Evolutionary conservation across 2,888 invertebrate species (phyloP).

Genomic region (Acrobasis repandana): DNA sequence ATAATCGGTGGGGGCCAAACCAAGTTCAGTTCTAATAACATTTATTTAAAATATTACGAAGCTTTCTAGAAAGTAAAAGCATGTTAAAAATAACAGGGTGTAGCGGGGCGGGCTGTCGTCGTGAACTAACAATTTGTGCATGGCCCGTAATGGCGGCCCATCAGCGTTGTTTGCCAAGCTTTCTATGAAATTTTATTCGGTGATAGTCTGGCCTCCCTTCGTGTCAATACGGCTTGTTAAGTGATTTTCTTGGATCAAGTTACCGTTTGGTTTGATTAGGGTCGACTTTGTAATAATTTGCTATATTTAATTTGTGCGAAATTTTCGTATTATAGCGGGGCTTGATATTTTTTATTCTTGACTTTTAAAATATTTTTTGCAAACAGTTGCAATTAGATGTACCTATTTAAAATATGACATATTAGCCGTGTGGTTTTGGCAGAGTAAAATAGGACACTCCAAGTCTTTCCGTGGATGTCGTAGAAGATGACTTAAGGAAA

Average conservation of each 20-base stretch:
- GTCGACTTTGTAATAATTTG: neutral
- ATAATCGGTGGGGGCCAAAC: no score
- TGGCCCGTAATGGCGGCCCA: constrained; percentile 75
- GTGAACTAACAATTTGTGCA: constrained; percentile 81
- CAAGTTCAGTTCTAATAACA: neutral
- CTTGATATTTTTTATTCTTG: no score
- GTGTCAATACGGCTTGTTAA: constrained; percentile 51
- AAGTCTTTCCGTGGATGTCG: no score
- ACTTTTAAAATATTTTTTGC: no score
- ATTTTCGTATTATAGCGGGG: no score
- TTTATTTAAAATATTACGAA: neutral
- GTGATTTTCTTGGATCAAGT: constrained; percentile 37
- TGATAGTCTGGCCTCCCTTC: constrained; percentile 52
- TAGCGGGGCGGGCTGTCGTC: constrained; percentile 54
- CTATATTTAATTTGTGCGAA: no score
- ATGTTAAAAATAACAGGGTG: constrained; percentile 46
- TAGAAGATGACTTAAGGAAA: no score
- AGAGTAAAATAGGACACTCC: no score
- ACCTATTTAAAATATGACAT: no score
- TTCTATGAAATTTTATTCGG: constrained; percentile 81
- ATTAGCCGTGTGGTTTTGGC: no score
- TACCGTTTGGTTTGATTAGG: constrained; percentile 31
- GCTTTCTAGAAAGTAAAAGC: constrained; percentile 27
- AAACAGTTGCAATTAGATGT: no score
- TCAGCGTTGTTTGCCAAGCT: constrained; percentile 77